Evolutionary conservation across 92 coral and sea anemone species (phyloP), one percentile per base, ranked within the genome.

Genomic region (Palythoa heliodiscus): DNA sequence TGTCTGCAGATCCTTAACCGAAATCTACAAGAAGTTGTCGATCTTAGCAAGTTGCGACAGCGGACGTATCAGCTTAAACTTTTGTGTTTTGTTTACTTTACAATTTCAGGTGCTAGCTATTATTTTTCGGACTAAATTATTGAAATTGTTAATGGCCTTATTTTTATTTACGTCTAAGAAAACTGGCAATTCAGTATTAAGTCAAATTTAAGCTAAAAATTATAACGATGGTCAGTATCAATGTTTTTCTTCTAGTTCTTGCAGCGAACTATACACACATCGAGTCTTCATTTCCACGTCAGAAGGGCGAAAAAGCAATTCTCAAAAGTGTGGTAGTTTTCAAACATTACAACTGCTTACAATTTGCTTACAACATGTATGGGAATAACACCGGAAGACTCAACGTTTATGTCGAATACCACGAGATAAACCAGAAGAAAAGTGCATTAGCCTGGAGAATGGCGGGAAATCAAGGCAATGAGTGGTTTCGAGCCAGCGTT

Each of bases 221-320:
- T 5, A 43, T 5, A 3, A 43, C 50, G 3, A 43, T 43, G 9
- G 3, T 43, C 50, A 43, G 50, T 43, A 43, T 5, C 9, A 43
- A 58, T 58, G 4, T 58, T 19, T 13, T 11, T 29, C 10, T 69
- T 69, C 16, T 69, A 2, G 15, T 52, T 52, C 58, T 43, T 79
- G 73, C 73, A 79, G 83, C 37, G 24, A 38, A 48, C 3, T 79
- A 79, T 68, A 12, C 50, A 1, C 63, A 37, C 52, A 61, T 63
- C 55, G 83, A 79, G 48, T 79, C 83, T 5, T 79, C 83, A 24
- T 63, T 79, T 79, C 83, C 83, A 38, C 71, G 83, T 19, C 40
- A 40, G 23, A 79, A 63, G 61, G 83, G 83, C 19, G 58, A 79
- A 0, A 29, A 25, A 64, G 73, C 73, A 17, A 61, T 64, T 15